These are phyloP conservation scores for Mesorhabditis sp. DNA, from an alignment of 2,888 invertebrate species.

Conservation along the genomic window DNA sequence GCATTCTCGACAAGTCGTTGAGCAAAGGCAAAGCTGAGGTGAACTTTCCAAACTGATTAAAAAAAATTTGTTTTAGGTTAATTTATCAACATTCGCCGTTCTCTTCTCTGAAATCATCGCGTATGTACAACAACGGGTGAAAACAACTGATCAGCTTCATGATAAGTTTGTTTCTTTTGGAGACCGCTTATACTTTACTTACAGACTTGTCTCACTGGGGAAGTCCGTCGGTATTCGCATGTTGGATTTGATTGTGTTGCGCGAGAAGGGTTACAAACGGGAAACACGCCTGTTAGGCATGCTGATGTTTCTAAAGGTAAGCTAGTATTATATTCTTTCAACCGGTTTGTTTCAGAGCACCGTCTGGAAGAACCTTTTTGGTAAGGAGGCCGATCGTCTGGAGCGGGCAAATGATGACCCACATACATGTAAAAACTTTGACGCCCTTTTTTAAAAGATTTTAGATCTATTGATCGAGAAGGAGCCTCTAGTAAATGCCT, in stretches of 20 bases:
- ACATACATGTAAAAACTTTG: constrained; percentile 69
- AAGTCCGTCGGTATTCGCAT: constrained; percentile 88
- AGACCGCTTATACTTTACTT: constrained; percentile 23
- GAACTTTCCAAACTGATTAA: background rate
- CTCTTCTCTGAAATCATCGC: constrained; percentile 96
- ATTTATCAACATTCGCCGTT: constrained; percentile 73
- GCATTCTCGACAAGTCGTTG: constrained; percentile 54
- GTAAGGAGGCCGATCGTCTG: constrained; percentile 94
- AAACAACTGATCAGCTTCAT: constrained; percentile 89
- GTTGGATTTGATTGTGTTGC: constrained; percentile 85
- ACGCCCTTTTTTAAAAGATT: constrained; percentile 1
- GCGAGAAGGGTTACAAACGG: constrained; percentile 80
- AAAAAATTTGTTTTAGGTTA: constrained; percentile 37
- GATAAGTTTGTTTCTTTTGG: constrained; percentile 66
- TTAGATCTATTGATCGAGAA: constrained; percentile 91
- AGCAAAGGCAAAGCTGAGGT: constrained; percentile 56
- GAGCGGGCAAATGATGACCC: constrained; percentile 98
- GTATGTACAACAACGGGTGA: constrained; percentile 84
- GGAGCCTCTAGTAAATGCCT: constrained; percentile 91
- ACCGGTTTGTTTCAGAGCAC: constrained; percentile 63
- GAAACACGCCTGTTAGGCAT: constrained; percentile 85
- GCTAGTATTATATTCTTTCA: constrained; percentile 58
- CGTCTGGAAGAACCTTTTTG: constrained; percentile 95
- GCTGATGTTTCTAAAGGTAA: constrained; percentile 84
- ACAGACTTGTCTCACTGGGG: constrained; percentile 85